Evolutionary conservation across 1,140 invertebrate genomes (phyloP).

Genomic region (Saccostrea glomerata): DNA sequence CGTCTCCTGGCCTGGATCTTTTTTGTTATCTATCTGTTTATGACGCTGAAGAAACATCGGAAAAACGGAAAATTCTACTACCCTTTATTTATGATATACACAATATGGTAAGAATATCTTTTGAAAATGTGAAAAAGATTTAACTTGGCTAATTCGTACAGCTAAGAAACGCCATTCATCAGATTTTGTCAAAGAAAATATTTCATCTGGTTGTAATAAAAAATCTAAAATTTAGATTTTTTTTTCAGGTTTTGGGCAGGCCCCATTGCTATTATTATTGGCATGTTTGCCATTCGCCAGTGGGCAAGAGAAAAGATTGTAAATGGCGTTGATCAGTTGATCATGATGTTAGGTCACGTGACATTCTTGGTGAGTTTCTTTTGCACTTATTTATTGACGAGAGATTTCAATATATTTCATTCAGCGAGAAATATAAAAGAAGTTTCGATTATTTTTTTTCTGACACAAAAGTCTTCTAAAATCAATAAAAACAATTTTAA

Average conservation of each 20-base stretch:
- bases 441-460: no score
- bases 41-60: constrained; percentile 89
- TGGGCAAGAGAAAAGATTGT: constrained; percentile 94
- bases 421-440: no score
- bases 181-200: background rate
- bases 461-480: no score
- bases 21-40: constrained; percentile 88
- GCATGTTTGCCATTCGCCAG: constrained; percentile 86
- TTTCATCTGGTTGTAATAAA: background rate
- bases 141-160: background rate
- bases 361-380: constrained; percentile 86
- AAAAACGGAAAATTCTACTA: constrained; percentile 86
- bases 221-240: background rate
- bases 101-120: constrained; percentile 64
- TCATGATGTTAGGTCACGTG: constrained; percentile 88
- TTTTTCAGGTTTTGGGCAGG: constrained; percentile 86
- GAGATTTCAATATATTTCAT: no score
- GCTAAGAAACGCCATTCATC: background rate
- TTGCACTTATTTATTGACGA: background rate
- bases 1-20: constrained; percentile 89
- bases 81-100: constrained; percentile 83
- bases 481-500: background rate
- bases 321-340: constrained; percentile 87
- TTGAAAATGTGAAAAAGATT: background rate
- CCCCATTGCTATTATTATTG: constrained; percentile 87